Percentiles rank a stretch among this genome's conserved stretches.
phyloP scores from a whole-genome alignment of 2,797 vertebrate genomes.

The Dermochelys coriacea region DNA sequence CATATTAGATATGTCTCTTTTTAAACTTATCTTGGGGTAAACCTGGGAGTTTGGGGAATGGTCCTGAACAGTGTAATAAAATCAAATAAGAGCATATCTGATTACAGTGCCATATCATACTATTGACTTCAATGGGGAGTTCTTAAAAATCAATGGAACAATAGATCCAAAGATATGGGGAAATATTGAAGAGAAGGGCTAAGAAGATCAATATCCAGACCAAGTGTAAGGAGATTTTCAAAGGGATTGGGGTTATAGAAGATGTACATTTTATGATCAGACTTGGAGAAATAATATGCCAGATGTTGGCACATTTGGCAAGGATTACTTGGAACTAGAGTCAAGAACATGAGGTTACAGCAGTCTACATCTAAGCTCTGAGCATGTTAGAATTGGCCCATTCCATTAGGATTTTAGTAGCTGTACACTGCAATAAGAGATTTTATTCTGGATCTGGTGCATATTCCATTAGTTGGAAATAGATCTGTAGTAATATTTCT shows the following conservation, averaged over 20 bases:
- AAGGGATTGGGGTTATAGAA: not conserved
- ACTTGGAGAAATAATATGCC: not conserved
- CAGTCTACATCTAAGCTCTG: not conserved
- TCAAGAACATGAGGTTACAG: not conserved
- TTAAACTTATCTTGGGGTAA: not conserved
- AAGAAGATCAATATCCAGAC: not conserved
- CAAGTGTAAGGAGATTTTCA: not conserved
- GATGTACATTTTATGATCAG: not conserved
- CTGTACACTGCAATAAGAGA: not conserved
- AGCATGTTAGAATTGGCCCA: not conserved
- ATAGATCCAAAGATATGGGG: not conserved
- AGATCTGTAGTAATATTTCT: not conserved
- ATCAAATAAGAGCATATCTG: not conserved
- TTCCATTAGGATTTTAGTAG: not conserved
- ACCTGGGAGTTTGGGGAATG: not conserved
- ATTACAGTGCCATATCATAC: fast-evolving
- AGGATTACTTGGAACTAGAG: not conserved
- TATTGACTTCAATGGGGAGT: not conserved
- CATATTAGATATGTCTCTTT: not conserved
- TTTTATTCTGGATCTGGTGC: not conserved
- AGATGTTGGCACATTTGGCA: not conserved
- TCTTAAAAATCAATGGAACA: not conserved
- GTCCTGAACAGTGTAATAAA: not conserved
- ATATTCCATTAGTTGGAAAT: not conserved
- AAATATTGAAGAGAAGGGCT: not conserved